A percentile compares a stretch with the other conserved stretches of the same genome.
Evolutionary conservation across 2,888 invertebrate genomes (phyloP).

Genomic region (Volucella inanis): DNA sequence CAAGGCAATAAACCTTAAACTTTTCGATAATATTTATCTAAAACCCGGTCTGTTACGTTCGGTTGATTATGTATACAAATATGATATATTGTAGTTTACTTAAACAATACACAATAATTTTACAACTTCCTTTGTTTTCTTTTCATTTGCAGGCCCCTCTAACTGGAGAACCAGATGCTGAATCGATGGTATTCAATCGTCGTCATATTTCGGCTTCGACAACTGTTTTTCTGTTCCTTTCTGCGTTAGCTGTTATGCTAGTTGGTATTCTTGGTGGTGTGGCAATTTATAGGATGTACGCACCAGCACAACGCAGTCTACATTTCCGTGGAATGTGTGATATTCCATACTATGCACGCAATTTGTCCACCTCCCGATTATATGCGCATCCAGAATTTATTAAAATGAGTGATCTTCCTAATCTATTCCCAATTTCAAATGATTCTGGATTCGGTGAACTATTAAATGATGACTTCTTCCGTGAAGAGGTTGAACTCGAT

Average conservation of each 20-base stretch:
- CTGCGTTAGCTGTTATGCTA: constrained; percentile 88
- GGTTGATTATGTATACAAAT: neutral
- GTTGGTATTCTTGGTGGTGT: constrained; percentile 89
- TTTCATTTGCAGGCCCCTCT: constrained; percentile 79
- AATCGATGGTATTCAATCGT: constrained; percentile 82
- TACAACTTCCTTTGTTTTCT: constrained; percentile 7
- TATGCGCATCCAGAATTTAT: constrained; percentile 79
- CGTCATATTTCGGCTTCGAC: constrained; percentile 85
- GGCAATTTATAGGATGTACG: constrained; percentile 89
- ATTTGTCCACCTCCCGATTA: constrained; percentile 78
- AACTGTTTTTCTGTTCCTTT: constrained; percentile 87
- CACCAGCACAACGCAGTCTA: constrained; percentile 84
- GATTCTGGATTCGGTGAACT: constrained; percentile 62
- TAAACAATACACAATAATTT: neutral
- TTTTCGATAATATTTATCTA: constrained; percentile 11
- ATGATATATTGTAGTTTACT: neutral
- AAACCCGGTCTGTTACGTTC: neutral
- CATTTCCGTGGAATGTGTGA: constrained; percentile 82
- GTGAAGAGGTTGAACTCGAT: constrained; percentile 92
- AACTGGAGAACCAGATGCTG: constrained; percentile 83
- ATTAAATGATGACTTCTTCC: constrained; percentile 85
- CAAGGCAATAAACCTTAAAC: constrained; percentile 10
- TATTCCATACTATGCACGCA: constrained; percentile 81
- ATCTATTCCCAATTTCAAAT: constrained; percentile 77
- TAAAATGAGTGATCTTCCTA: constrained; percentile 79